A percentile compares a stretch with the other conserved stretches of the same genome.
Evolutionary conservation across 2,888 invertebrate species (phyloP).

Genomic region (Ochlodes sylvanus): DNA sequence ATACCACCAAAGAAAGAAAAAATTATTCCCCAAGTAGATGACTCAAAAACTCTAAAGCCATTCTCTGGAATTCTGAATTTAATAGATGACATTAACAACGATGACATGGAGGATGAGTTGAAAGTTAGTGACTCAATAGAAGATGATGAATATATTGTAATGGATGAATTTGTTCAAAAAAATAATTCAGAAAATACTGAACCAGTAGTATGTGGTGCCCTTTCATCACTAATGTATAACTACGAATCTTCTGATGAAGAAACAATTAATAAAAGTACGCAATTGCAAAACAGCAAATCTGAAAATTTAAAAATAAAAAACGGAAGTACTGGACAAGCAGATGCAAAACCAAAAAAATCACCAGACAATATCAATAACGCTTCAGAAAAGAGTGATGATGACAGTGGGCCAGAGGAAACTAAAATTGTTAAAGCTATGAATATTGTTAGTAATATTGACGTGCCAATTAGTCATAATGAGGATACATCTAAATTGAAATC

Average conservation of each 20-base stretch:
- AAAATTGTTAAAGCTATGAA: conserved; percentile 58
- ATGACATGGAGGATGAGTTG: conserved; percentile 50
- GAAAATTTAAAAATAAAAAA: conserved; percentile 41
- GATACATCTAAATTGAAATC: conserved; percentile 34
- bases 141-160: conserved; percentile 61
- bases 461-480: conserved; percentile 41
- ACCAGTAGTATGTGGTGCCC: conserved; percentile 78
- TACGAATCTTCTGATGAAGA: conserved; percentile 85
- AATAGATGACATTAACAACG: conserved; percentile 51
- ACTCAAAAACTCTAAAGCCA: conserved; percentile 66
- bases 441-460: conserved; percentile 40
- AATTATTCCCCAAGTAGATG: conserved; percentile 49
- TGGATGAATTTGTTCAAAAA: conserved; percentile 10
- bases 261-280: conserved; percentile 38
- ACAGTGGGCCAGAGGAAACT: conserved; percentile 80
- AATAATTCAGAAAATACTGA: conserved; percentile 42
- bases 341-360: conserved; percentile 42
- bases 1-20: conserved; percentile 4
- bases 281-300: conserved; percentile 3
- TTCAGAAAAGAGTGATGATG: conserved; percentile 55
- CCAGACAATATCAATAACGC: conserved; percentile 8
- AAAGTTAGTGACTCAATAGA: conserved; percentile 60
- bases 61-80: conserved; percentile 79
- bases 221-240: conserved; percentile 83
- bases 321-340: neutral